phyloP scores from a whole-genome alignment of 2,113 vertebrate species.

The Eublepharis macularius region DNA sequence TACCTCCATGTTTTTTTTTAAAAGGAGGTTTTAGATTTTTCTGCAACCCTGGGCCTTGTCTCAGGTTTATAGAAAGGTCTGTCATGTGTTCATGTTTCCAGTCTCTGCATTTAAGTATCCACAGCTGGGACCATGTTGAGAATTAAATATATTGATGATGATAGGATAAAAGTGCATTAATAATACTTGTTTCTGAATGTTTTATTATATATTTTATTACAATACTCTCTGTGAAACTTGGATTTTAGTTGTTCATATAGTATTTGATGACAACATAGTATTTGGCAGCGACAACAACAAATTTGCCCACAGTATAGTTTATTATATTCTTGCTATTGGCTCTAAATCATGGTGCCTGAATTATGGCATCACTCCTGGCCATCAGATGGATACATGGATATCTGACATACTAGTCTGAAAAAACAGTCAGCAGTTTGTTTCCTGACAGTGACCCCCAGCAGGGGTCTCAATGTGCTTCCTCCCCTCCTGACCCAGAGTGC shows the following conservation, averaged over 20 bases:
- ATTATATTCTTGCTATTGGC: neutral
- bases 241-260: neutral
- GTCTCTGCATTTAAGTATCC: too few species aligned
- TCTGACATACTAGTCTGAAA: neutral
- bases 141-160: neutral
- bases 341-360: fast-evolving
- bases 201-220: neutral
- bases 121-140: too few species aligned
- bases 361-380: neutral
- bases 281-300: too few species aligned
- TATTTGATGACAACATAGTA: neutral
- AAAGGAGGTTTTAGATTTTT: too few species aligned
- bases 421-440: slow-evolving; percentile 22
- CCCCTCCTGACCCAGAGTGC: slow-evolving; percentile 15
- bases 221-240: neutral
- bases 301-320: neutral
- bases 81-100: too few species aligned
- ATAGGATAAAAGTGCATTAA: neutral
- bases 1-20: too few species aligned
- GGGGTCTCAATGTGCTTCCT: slow-evolving; percentile 45
- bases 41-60: too few species aligned
- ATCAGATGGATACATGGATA: neutral
- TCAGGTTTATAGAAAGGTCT: too few species aligned
- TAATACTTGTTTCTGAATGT: neutral
- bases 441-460: slow-evolving; percentile 34